These are phyloP conservation scores for Antechinus flavipes DNA, from an alignment of 2,113 vertebrate species.

Conservation along the genomic window DNA sequence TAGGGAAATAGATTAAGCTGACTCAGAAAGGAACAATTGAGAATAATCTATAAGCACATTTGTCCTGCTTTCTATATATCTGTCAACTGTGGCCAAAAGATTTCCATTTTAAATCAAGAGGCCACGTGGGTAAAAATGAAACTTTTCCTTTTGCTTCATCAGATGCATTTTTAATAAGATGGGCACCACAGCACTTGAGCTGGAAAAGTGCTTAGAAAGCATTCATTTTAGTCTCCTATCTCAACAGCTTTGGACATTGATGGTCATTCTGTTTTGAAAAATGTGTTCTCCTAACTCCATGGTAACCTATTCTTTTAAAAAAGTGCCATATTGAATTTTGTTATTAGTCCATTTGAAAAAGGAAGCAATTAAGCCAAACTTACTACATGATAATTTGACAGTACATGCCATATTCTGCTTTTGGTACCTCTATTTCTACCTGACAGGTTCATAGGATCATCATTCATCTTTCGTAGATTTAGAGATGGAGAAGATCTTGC, in stretches of 20 bases:
- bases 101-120: not conserved
- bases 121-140: not conserved
- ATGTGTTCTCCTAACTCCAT: not conserved
- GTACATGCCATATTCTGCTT: not conserved
- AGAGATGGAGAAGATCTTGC: not conserved
- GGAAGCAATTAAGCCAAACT: not conserved
- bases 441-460: not conserved
- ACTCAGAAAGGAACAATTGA: not conserved
- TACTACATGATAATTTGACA: not conserved
- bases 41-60: not conserved
- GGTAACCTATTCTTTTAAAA: not conserved
- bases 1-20: not conserved
- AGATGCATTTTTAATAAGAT: not conserved
- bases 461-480: not conserved
- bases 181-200: not conserved
- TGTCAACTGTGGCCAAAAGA: not conserved
- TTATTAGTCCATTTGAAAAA: not conserved
- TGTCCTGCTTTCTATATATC: not conserved
- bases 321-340: not conserved
- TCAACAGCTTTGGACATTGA: not conserved
- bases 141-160: not conserved
- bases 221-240: not conserved
- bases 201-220: not conserved
- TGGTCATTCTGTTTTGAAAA: not conserved
- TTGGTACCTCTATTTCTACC: not conserved